Evolutionary conservation across 2,888 invertebrate genomes (phyloP).

Genomic region (Nymphalis c-album): DNA sequence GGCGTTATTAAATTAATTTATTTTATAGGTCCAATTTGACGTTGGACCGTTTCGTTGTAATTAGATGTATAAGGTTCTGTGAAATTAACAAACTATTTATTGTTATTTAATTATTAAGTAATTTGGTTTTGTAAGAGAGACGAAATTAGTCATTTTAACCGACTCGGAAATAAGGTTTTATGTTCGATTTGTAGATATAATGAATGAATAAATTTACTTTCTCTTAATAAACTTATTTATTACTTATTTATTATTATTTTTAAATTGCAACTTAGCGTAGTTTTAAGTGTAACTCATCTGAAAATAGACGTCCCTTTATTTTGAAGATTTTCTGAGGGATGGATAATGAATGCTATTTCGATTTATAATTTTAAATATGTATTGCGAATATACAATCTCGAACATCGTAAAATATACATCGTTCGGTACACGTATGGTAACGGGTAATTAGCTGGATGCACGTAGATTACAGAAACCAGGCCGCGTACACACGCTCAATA

Average conservation of each 20-base stretch:
- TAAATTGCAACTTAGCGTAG: no score
- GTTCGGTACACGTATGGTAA: slow-evolving; percentile 9
- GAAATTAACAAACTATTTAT: neutral
- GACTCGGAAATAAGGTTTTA: no score
- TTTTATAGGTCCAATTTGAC: slow-evolving; percentile 42
- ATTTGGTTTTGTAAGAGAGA: neutral
- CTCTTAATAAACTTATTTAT: no score
- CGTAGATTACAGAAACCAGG: slow-evolving; percentile 43
- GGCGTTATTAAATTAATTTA: slow-evolving; percentile 55
- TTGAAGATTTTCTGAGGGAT: no score
- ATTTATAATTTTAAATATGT: neutral
- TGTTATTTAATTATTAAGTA: neutral
- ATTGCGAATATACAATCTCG: neutral
- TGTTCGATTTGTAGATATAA: no score
- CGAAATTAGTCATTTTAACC: no score
- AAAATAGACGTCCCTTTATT: no score
- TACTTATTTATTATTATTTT: no score
- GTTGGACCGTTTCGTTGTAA: slow-evolving; percentile 35
- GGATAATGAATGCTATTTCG: no score
- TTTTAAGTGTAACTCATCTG: no score
- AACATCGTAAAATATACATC: neutral
- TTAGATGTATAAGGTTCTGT: slow-evolving; percentile 8
- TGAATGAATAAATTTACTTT: no score
- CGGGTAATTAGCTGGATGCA: slow-evolving; percentile 35
- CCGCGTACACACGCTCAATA: slow-evolving; percentile 47